These are phyloP conservation scores for Antheraea pernyi DNA, from an alignment of 1,140 invertebrate genomes.

Conservation along the genomic window DNA sequence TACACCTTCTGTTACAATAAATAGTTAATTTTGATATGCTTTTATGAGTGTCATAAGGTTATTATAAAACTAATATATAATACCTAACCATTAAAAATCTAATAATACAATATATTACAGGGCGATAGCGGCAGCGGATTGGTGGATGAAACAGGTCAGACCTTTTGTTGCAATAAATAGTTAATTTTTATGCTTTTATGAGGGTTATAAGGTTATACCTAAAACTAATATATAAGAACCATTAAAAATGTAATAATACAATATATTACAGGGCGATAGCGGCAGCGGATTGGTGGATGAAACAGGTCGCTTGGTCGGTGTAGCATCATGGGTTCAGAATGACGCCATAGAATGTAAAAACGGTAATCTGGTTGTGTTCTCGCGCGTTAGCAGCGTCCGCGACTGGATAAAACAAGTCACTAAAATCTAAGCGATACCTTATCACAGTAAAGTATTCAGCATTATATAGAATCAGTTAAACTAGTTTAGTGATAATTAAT, in stretches of 20 bases:
- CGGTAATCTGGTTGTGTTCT: constrained; percentile 53
- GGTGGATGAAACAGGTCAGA: constrained; percentile 25
- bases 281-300: constrained; percentile 37
- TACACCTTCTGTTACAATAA: no score
- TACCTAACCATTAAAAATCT: no score
- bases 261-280: constrained; percentile 34
- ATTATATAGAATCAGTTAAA: background rate
- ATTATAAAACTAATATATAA: no score
- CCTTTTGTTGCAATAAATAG: no score
- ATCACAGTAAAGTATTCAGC: background rate
- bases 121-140: constrained; percentile 43
- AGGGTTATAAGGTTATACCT: no score
- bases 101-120: constrained; percentile 13
- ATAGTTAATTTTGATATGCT: no score
- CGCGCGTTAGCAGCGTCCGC: constrained; percentile 42
- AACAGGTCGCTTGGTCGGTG: constrained; percentile 40
- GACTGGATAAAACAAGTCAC: constrained; percentile 60
- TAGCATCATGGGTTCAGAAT: constrained; percentile 67
- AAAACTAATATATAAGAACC: no score
- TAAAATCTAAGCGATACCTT: constrained; percentile 31
- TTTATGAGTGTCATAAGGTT: no score
- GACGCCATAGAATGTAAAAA: constrained; percentile 51
- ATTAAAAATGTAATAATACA: background rate
- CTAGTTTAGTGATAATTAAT: background rate
- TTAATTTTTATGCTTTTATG: no score